Base-by-base conservation (phyloP, 2,888 invertebrate species). In the Rhodophaea formosa region DNA sequence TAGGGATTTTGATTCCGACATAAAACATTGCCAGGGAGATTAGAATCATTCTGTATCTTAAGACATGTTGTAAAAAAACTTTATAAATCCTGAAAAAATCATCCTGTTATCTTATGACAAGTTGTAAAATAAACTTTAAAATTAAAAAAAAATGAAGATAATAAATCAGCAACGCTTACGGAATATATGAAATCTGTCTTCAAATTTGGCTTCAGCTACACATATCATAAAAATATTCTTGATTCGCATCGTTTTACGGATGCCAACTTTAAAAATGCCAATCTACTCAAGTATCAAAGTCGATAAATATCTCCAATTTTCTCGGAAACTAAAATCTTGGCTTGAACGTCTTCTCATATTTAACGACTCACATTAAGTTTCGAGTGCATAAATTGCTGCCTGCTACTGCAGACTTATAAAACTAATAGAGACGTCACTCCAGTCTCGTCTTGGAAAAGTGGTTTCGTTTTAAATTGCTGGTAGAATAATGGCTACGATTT, bases 321-420 rank as follows among this genome's bases (percentile, higher is more conserved):
- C 30, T 44, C 23, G 12, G 53, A 43, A 29, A 44, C 30, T 45
- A 35, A 43, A 44, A 16, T 45, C 45, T 45, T 55, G 54, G 54
- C 54, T 45, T 45, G n/a, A 45, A 30, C 54, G 32, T 45, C 16
- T 45, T 46, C 45, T 55, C 54, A 45, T 55, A 55, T 55, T 54
- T 54, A 54, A 54, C 54, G 54, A 54, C 43, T 45, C 14, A 44
- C 45, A 45, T 54, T 54, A 54, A 54, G 44, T 54, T 54, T 45
- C 32, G 29, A 54, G 44, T 54, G 44, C 54, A 54, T 54, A 54
- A 44, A 54, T 54, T 23, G 8, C 44, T 45, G 16, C 8, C 15
- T 16, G 8, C 8, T 16, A 45, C 45, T 32, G 32, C 10, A 32
- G 32, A 32, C 32, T 32, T 32, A 8, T 8, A 8, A 32, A 32